Evolutionary conservation across 2,888 invertebrate genomes (phyloP), one percentile per base, ranked within the genome.

Genomic region (Crossocerus cetratus): DNA sequence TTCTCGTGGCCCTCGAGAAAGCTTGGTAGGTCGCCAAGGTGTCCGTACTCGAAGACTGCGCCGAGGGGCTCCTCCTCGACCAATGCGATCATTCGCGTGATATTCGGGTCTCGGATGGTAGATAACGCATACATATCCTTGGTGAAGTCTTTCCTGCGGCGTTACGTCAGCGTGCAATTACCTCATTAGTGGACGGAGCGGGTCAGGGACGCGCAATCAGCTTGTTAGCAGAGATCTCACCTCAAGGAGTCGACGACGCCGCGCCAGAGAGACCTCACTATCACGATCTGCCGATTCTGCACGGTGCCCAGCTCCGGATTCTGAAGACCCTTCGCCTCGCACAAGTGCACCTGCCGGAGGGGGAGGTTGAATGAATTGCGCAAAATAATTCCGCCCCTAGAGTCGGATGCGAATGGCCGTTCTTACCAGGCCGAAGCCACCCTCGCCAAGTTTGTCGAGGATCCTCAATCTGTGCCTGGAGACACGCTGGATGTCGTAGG

Each of bases 21-120:
- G 90, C 92, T 93, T 78, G 96, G 94, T 74, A 98, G 93, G 87
- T 97, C 97, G 23, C 96, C 96, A 77, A 95, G 94, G 88, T 96
- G 95, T 87, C 96, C 95, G 90, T 97, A 96, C 90, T 97, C 97
- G 84, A 97, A 94, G n/a, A 97, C 94, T 82, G 97, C 96, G 90
- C 96, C 96, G 86, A 96, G 94, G 4, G 97, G 97, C 86, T 97
- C 96, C 82, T 96, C 95, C 56, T 94, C 94, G 88, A 96, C 96
- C 81, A 96, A 92, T 20, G 96, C 97, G 65, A 97, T 93, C 78
- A 97, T 94, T 74, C 96, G 92, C 55, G 96, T 96, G 76, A 97
- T 93, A 91, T 97, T 97, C 44, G 95, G 93, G 90, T 97, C 96
- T 74, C 95, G 93, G 84, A 97, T 92, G 65, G 95, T 95, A 62